Evolutionary conservation across 1,140 invertebrate genomes (phyloP).

Genomic region (Elysia chlorotica): DNA sequence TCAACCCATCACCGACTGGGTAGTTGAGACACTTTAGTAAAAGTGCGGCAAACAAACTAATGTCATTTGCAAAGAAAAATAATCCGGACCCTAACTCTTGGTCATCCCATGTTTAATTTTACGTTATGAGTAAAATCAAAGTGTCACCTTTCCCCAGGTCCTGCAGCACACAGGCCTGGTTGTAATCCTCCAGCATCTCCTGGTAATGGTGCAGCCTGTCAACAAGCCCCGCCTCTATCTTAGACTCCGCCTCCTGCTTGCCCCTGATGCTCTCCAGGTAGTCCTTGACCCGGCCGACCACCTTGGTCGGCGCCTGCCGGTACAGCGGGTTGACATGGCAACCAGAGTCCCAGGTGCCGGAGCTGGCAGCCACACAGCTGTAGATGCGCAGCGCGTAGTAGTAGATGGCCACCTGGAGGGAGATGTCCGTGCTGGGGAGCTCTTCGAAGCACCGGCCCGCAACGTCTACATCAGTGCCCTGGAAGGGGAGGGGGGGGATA

Average conservation of each 20-base stretch:
- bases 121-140: too few relatives aligned
- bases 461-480: too few relatives aligned
- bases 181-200: constrained; percentile 60
- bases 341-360: too few relatives aligned
- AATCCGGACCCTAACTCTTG: too few relatives aligned
- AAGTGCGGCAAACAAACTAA: too few relatives aligned
- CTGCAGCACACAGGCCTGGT: constrained; percentile 60
- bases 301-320: constrained; percentile 36
- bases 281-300: constrained; percentile 39
- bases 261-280: constrained; percentile 32
- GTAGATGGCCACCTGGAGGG: constrained; percentile 56
- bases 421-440: constrained; percentile 51
- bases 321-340: constrained; percentile 39
- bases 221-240: constrained; percentile 33
- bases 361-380: constrained; percentile 33
- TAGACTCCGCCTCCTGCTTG: constrained; percentile 35
- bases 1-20: too few relatives aligned
- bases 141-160: constrained; percentile 59
- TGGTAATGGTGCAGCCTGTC: constrained; percentile 48
- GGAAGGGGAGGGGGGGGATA: too few relatives aligned
- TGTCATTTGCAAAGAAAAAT: too few relatives aligned
- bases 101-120: too few relatives aligned
- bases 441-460: constrained; percentile 49
- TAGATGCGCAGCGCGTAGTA: constrained; percentile 59
- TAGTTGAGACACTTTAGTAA: too few relatives aligned